Evolutionary conservation across 2,113 vertebrate species (phyloP).

Genomic region (Globicephala melas): DNA sequence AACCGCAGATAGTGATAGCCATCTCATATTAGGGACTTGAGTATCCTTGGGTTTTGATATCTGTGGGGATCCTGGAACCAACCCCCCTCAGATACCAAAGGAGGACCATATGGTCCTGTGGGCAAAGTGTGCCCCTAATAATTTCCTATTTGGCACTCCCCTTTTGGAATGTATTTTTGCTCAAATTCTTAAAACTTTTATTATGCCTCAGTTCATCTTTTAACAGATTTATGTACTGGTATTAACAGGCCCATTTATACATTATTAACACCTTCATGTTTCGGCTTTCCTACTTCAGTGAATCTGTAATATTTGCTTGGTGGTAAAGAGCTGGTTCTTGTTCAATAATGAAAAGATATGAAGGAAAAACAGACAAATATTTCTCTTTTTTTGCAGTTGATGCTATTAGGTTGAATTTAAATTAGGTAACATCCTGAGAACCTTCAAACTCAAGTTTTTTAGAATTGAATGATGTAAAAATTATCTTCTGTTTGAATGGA

Average conservation of each 20-base stretch:
- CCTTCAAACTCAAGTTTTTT: not conserved
- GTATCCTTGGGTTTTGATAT: no score
- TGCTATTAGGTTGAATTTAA: not conserved
- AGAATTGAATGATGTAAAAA: not conserved
- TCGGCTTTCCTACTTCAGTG: not conserved
- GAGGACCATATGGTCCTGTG: accelerated
- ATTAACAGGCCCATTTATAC: not conserved
- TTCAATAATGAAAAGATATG: not conserved
- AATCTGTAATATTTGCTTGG: not conserved
- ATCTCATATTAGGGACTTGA: not conserved
- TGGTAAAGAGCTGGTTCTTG: not conserved
- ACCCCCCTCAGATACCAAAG: not conserved
- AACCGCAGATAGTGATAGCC: not conserved
- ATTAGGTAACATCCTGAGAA: not conserved
- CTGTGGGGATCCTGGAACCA: not conserved
- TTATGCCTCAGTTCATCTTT: not conserved
- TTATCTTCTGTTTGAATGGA: not conserved
- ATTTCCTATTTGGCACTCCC: not conserved
- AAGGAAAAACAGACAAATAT: not conserved
- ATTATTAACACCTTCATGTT: not conserved
- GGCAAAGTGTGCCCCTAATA: not conserved
- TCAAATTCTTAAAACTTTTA: not conserved
- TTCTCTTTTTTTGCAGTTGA: not conserved
- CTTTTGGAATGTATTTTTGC: not conserved
- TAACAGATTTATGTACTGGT: not conserved